These are phyloP conservation scores for Propithecus deckenii DNA, from an alignment of 2,797 vertebrate species.

Conservation along the genomic window DNA sequence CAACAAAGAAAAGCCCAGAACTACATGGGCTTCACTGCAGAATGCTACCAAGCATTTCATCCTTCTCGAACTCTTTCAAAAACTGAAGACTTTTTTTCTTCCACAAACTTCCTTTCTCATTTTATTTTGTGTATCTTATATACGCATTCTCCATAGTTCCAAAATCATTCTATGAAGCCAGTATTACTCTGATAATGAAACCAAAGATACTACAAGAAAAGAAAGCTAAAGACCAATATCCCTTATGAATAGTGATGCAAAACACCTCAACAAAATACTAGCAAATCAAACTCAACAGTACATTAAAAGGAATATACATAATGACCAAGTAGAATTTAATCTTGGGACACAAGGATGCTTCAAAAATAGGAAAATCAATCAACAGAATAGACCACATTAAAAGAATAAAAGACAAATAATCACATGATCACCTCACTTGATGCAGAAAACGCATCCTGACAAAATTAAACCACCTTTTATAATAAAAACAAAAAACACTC, in stretches of 20 bases:
- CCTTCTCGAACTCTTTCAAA: not conserved
- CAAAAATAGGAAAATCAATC: not conserved
- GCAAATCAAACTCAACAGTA: not conserved
- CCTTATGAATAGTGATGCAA: not conserved
- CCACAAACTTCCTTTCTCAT: no score
- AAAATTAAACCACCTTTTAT: not conserved
- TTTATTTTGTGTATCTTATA: no score
- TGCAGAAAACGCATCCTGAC: not conserved
- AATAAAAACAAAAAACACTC: not conserved
- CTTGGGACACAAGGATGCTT: not conserved
- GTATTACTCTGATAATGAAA: not conserved
- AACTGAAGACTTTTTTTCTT: not conserved
- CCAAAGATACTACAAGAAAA: not conserved
- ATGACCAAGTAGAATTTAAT: not conserved
- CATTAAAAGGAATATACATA: not conserved
- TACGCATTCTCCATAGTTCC: not conserved
- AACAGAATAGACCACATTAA: not conserved
- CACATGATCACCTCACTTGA: not conserved
- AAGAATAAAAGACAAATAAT: not conserved
- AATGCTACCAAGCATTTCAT: not conserved
- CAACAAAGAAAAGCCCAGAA: not conserved
- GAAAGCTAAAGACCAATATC: not conserved
- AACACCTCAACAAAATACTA: not conserved
- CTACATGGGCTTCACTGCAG: not conserved
- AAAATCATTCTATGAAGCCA: not conserved